phyloP scores from a whole-genome alignment of 2,113 vertebrate genomes.

The Corythornis cristatus region DNA sequence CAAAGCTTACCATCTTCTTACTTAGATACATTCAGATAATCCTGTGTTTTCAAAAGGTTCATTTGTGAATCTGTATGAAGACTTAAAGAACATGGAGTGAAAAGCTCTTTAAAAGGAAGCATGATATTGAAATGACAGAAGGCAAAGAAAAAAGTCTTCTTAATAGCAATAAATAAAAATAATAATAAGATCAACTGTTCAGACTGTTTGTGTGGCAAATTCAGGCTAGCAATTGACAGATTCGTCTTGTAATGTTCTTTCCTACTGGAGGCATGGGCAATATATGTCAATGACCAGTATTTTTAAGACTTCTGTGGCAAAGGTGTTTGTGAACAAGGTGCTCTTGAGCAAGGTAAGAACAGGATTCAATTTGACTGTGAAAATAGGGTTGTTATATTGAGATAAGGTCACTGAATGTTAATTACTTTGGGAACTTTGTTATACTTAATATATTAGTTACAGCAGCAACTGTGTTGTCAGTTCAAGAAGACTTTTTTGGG shows the following conservation, averaged over 20 bases:
- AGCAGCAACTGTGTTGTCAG: neutral
- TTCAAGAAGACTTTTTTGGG: neutral
- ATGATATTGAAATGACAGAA: neutral
- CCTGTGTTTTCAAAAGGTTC: neutral
- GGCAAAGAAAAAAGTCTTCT: neutral
- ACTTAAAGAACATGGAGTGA: neutral
- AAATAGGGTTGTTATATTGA: neutral
- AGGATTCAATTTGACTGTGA: neutral
- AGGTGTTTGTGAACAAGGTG: neutral
- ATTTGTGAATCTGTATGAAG: neutral
- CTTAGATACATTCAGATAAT: neutral
- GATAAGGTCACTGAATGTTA: slow-evolving; percentile 17
- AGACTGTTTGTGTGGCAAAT: neutral
- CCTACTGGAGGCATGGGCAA: neutral
- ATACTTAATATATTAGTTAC: neutral
- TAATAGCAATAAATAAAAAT: neutral
- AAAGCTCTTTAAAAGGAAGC: neutral
- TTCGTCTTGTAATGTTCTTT: neutral
- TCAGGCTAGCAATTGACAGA: neutral
- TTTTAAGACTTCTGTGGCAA: neutral
- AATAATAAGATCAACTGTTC: neutral
- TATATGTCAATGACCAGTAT: neutral
- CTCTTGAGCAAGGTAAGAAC: neutral
- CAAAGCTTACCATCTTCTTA: neutral
- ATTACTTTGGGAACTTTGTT: slow-evolving; percentile 21